These are phyloP conservation scores for Ochlodes sylvanus DNA, from an alignment of 2,888 invertebrate genomes.

Conservation along the genomic window DNA sequence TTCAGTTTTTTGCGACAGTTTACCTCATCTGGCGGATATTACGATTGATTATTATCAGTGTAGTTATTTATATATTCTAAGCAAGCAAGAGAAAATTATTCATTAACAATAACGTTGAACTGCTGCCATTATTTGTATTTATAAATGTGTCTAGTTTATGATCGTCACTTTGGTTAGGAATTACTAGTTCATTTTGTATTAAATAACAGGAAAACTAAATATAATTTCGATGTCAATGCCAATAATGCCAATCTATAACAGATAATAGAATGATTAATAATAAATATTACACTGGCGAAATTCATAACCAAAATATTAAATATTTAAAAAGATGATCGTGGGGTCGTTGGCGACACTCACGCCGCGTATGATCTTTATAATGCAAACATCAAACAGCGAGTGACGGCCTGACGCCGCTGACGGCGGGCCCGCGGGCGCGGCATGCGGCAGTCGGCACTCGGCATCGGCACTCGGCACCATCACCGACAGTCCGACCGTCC, in stretches of 20 bases:
- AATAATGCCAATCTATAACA: neutral
- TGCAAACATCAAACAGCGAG: constrained; percentile 47
- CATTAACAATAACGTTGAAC: too few species aligned
- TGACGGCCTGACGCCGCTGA: constrained; percentile 46
- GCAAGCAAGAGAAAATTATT: too few species aligned
- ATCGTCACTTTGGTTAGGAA: too few species aligned
- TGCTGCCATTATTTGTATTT: too few species aligned
- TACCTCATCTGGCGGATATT: neutral
- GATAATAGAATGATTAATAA: too few species aligned
- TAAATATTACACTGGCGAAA: neutral
- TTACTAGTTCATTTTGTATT: too few species aligned
- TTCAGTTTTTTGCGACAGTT: neutral
- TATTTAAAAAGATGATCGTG: neutral
- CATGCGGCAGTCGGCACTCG: constrained; percentile 46
- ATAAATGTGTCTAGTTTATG: too few species aligned
- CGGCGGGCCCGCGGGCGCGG: constrained; percentile 50
- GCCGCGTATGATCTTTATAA: constrained; percentile 48
- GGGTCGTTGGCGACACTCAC: constrained; percentile 41
- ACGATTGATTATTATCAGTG: neutral
- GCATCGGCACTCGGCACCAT: constrained; percentile 45
- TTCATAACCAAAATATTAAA: too few species aligned
- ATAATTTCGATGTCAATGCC: neutral
- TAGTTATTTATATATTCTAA: neutral
- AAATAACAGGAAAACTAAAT: neutral
- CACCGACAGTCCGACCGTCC: constrained; percentile 46